Evolutionary conservation across 2,113 vertebrate genomes (phyloP), one percentile per base, ranked within the genome.

Genomic region (Phylloscopus trochilus): DNA sequence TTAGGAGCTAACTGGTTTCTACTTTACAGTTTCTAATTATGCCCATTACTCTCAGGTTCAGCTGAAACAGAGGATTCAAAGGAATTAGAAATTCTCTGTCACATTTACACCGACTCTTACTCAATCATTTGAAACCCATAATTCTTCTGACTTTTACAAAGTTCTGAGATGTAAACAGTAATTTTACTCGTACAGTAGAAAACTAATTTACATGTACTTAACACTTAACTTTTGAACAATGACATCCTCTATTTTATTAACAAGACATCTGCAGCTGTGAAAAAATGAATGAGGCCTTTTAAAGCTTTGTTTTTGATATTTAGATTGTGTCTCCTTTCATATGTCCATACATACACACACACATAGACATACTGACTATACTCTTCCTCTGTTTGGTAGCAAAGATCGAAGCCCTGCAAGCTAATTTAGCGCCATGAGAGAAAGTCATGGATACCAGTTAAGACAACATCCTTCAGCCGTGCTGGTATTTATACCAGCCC

Each of bases 391-490:
- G 41, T 31, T 41, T 23, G 15, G 17, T 20, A 69, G 72, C 22
- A 56, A 73, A 83, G 30, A 69, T 8, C 0, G 0, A 90, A 90
- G 46, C 16, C 37, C 44, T 66, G 41, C 24, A 73, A 76, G 15
- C 7, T 77, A 14, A 39, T 78, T 95, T 74, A 69, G 33, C 18
- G 6, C 33, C 15, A 56, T 51, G 37, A 85, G 31, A 77, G 31
- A 76, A 89, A 63, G 21, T 13, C 8, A 51, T 10, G 2, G 31
- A 26, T 11, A 49, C 2, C 44, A 80, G n/a, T 11, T 15, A 68
- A 0, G 0, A 47, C 11, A 78, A 10, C 13, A 22, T 37, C 39
- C 39, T 63, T 58, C 30, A 33, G 39, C 21, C 13, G 2, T 3
- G 15, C 4, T 0, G 0, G 27, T 18, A 62, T 59, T 83, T 53